Evolutionary conservation across 2,888 invertebrate species (phyloP), one percentile per base, ranked within the genome.

Genomic region (Cylloceria caligata): DNA sequence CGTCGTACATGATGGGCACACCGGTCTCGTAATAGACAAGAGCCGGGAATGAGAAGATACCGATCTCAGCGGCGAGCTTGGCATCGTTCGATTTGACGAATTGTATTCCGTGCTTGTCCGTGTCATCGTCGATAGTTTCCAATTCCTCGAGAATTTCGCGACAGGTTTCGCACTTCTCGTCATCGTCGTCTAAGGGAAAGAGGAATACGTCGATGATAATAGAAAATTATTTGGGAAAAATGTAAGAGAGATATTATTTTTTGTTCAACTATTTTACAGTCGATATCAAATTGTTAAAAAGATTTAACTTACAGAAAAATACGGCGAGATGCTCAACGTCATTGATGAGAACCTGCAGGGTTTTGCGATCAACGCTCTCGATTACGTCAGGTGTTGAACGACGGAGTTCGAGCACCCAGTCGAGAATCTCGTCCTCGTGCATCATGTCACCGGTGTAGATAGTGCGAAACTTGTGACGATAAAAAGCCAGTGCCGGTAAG

Each of bases 1-100:
- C 98, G 94, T 98, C 97, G 93, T 97, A 98, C 96, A 98, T 97
- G 91, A 98, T 97, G 88, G 98, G 98, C 87, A 97, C 97, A 86
- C 97, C 97, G 80, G 97, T 97, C 94, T 98, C 98, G 91, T 98
- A 98, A 93, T 98, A 98, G 69, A 98, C 97, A 88, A 98, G 94
- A 81, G 97, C 97, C 84, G 98, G 98, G 91, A 98, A 97, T 90
- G 97, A 97, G 93, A 97, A 97, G 91, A 98, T 97, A 85, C 98
- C 98, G 89, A 98, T 96, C 93, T 98, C 97, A 64, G 97, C 96
- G 1, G 98, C 98, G 84, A 98, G 93, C 91, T 97, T 97, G 0
- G 97, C 95, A 93, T 98, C 98, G 91, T 97, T 97, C 2, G 98
- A 97, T 91, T 98, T 98, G 45, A 98, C 98, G 93, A 98, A 98